These are phyloP conservation scores for Antechinus stuartii DNA, from an alignment of 2,113 vertebrate species.

Conservation along the genomic window DNA sequence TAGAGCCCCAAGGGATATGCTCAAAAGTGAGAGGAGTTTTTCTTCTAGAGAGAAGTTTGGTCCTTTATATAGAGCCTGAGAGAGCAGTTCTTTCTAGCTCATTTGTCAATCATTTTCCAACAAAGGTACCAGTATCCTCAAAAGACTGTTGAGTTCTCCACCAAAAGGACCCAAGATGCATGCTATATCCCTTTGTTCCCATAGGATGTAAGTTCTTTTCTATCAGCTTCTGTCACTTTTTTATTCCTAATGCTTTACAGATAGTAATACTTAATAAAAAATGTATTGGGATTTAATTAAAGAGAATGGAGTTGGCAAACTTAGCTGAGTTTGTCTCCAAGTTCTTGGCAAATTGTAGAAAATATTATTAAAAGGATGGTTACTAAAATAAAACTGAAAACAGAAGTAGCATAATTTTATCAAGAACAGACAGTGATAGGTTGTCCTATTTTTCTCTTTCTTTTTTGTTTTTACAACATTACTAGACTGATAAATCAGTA, in stretches of 20 bases:
- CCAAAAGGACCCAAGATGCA: background rate
- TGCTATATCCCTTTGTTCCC: background rate
- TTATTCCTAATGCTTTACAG: background rate
- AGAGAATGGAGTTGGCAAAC: background rate
- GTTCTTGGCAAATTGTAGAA: background rate
- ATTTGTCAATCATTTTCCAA: background rate
- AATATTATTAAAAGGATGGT: background rate
- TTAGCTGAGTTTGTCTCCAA: background rate
- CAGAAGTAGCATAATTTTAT: background rate
- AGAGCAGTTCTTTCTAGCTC: background rate
- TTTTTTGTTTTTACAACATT: background rate
- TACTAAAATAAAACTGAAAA: background rate
- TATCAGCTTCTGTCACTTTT: background rate
- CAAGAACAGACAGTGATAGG: background rate
- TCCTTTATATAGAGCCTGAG: background rate
- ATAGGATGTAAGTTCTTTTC: background rate
- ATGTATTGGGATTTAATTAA: background rate
- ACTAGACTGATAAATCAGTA: background rate
- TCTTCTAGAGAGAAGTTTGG: background rate
- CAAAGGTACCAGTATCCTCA: background rate
- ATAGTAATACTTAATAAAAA: background rate
- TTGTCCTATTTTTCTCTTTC: background rate
- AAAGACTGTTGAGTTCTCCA: background rate
- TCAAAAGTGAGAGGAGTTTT: background rate
- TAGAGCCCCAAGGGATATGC: background rate